Base-by-base conservation (phyloP, 2,113 vertebrate species). In the Prolemur simus region DNA sequence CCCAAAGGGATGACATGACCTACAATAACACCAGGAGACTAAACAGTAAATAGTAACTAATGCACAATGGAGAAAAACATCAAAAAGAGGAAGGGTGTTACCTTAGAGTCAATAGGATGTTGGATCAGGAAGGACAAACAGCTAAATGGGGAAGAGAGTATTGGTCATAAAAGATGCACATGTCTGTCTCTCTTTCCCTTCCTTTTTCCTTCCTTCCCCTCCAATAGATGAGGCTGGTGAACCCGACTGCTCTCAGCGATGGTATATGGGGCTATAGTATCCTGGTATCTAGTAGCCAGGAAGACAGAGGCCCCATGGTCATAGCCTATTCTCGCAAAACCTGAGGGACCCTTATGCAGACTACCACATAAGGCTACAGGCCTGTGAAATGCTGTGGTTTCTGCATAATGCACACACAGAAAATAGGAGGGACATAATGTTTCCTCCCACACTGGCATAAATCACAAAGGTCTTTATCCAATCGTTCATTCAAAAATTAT, bases 381-480 rank as follows among this genome's bases (percentile, higher is more conserved):
- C 34, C 66, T 56, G 77, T 73, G 54, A 52, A 37, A 42, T 4
- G 23, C 63, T 92, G 14, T 32, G 71, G 17, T 54, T 81, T 89
- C 78, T 84, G 14, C 34, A 47, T 45, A n/a, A 39, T 0, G 1
- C 11, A 47, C 47, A 56, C 2, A 32, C 9, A 91, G 88, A 81
- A 20, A 71, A 76, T 42, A 18, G 39, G 39, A 52, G 20, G 21
- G 34, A 13, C 18, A 58, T 17, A 60, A 56, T 11, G 17, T 42
- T 86, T 60, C 42, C 89, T 63, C 18, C 49, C 34, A 27, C 10
- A 14, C 68, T 84, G 85, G 10, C 42, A 52, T 56, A 91, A 96
- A 80, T 91, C 81, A 78, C 17, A 37, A 82, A 95, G 37, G 18
- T 83, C 54, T 92, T 94, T 85, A 84, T 54, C 34, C 56, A 92